phyloP scores from a whole-genome alignment of 2,888 invertebrate species.

The Melinaea menophilus region DNA sequence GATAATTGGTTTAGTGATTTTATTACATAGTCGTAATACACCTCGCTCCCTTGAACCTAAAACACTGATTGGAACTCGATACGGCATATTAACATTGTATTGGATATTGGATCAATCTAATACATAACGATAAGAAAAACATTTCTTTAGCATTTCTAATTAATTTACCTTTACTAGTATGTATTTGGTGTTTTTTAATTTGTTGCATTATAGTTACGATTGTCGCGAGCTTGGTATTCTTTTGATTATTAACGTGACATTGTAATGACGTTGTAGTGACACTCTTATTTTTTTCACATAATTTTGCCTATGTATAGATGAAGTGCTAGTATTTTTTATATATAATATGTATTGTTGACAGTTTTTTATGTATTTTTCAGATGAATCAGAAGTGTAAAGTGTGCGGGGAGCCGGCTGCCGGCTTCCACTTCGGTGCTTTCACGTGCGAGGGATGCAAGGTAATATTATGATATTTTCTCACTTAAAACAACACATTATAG shows the following conservation, averaged over 20 bases:
- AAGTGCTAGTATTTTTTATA: not conserved
- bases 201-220: conserved; percentile 4
- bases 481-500: not conserved
- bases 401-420: conserved; percentile 96
- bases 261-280: no score
- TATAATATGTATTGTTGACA: conserved; percentile 1
- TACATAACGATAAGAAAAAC: conserved; percentile 60
- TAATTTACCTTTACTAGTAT: not conserved
- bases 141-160: conserved; percentile 9
- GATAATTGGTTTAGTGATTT: conserved; percentile 9
- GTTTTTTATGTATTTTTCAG: conserved; percentile 75
- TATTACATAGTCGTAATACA: conserved; percentile 65
- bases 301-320: not conserved
- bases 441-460: conserved; percentile 98
- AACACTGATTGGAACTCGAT: conserved; percentile 73
- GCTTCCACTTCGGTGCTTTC: conserved; percentile 96
- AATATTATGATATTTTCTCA: conserved; percentile 47
- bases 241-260: no score
- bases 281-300: not conserved
- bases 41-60: conserved; percentile 68
- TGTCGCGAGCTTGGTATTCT: not conserved
- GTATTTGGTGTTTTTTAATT: conserved; percentile 3
- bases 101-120: conserved; percentile 71
- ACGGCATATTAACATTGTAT: conserved; percentile 74
- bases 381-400: conserved; percentile 98